Evolutionary conservation across 2,888 invertebrate species (phyloP).

Genomic region (Conistra vaccinii): DNA sequence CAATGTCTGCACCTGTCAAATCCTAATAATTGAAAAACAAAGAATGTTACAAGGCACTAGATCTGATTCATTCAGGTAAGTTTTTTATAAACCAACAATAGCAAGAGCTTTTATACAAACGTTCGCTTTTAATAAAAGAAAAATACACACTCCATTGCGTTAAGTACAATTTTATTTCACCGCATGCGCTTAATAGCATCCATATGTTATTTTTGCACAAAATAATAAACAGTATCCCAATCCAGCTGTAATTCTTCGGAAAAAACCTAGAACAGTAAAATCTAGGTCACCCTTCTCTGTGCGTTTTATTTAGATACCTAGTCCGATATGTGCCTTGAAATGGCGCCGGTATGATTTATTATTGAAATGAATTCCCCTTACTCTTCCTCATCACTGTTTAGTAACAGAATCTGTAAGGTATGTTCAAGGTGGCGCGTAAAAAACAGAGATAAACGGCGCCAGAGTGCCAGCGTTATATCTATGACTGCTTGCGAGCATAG

Average conservation of each 20-base stretch:
- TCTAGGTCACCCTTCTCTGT: constrained; percentile 48
- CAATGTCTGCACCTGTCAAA: constrained; percentile 31
- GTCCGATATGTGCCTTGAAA: constrained; percentile 61
- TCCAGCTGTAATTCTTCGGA: constrained; percentile 28
- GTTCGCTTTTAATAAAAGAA: constrained; percentile 13
- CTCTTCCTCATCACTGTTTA: constrained; percentile 69
- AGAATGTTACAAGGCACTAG: not conserved
- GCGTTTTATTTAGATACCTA: constrained; percentile 38
- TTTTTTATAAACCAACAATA: not conserved
- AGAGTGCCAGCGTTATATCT: constrained; percentile 39
- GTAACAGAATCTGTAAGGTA: constrained; percentile 43
- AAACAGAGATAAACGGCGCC: constrained; percentile 40
- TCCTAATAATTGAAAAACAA: too few relatives aligned
- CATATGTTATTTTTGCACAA: constrained; percentile 54
- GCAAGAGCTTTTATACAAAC: constrained; percentile 7
- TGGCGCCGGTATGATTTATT: constrained; percentile 67
- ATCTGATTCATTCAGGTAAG: not conserved
- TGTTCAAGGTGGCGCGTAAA: constrained; percentile 53
- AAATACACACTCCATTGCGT: constrained; percentile 37
- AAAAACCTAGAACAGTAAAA: constrained; percentile 48
- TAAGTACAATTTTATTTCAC: constrained; percentile 44
- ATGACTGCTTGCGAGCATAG: constrained; percentile 36
- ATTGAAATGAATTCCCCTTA: constrained; percentile 62
- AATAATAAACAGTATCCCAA: constrained; percentile 57
- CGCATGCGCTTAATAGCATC: constrained; percentile 48